These are phyloP conservation scores for Bombus confusus DNA, from an alignment of 1,140 invertebrate species.

Conservation along the genomic window DNA sequence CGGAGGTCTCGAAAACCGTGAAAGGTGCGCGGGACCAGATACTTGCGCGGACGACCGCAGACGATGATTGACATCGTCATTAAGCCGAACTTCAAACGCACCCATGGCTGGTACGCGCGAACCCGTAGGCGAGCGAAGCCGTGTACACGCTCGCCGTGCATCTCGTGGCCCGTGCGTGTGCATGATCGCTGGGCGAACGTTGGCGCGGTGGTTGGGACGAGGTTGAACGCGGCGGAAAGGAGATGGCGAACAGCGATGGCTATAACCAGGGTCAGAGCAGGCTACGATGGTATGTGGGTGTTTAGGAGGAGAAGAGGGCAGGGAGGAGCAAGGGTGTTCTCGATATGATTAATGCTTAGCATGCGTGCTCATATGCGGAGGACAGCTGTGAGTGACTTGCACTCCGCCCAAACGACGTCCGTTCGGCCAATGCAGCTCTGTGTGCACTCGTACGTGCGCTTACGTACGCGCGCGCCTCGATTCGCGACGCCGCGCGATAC, in stretches of 20 bases:
- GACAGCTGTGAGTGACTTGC: constrained; percentile 74
- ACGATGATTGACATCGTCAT: constrained; percentile 73
- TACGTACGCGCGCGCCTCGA: constrained; percentile 21
- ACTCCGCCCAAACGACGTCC: constrained; percentile 60
- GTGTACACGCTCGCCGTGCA: constrained; percentile 43
- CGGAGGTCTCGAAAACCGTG: background rate
- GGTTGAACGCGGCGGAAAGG: constrained; percentile 29
- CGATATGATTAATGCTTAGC: constrained; percentile 75
- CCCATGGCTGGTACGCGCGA: background rate
- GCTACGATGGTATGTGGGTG: background rate
- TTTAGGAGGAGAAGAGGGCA: background rate
- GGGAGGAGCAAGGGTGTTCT: constrained; percentile 60
- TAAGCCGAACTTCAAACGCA: constrained; percentile 65
- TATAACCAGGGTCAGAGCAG: background rate
- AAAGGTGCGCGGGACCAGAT: background rate
- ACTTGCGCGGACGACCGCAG: constrained; percentile 48
- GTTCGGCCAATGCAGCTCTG: constrained; percentile 41
- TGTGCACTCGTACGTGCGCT: constrained; percentile 14
- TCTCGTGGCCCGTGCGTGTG: constrained; percentile 31
- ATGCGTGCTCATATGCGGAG: constrained; percentile 67
- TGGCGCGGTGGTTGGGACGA: constrained; percentile 25
- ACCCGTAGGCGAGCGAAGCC: constrained; percentile 5
- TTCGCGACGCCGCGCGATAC: constrained; percentile 38
- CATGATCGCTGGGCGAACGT: constrained; percentile 56
- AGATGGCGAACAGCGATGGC: background rate